Conservation (phyloP, 2,113 vertebrate species). For the Callipepla californica region DNA sequence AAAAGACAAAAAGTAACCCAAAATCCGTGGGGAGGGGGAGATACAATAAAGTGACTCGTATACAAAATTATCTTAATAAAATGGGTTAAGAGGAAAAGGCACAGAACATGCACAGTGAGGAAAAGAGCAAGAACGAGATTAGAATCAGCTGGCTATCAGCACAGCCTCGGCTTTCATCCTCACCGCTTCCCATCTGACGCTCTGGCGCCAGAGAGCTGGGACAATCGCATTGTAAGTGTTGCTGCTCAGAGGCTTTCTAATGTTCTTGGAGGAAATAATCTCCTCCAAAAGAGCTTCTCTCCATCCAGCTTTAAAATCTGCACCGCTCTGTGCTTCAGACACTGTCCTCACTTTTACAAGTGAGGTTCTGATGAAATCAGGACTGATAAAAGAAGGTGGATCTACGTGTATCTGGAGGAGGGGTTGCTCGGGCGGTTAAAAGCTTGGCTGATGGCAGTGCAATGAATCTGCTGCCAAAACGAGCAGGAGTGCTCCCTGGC, state of each 20-base stretch:
- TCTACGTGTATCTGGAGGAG: background rate
- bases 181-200: background rate
- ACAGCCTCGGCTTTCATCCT: background rate
- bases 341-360: background rate
- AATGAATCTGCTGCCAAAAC: constrained; percentile 34
- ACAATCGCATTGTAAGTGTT: background rate
- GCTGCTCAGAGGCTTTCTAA: background rate
- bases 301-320: background rate
- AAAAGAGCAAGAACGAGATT: constrained; percentile 5
- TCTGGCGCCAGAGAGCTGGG: background rate
- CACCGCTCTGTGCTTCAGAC: background rate
- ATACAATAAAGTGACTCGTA: constrained; percentile 47
- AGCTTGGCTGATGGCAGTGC: background rate
- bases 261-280: constrained; percentile 3
- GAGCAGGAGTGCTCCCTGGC: constrained; percentile 10
- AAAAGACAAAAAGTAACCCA: constrained; percentile 73
- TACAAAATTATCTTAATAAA: constrained; percentile 48
- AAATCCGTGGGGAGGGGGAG: constrained; percentile 28
- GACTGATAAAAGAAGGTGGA: background rate
- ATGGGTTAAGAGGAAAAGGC: constrained; percentile 53
- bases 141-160: constrained; percentile 18
- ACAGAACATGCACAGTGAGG: constrained; percentile 43
- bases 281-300: background rate
- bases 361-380: background rate
- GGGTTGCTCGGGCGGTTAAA: background rate